Evolutionary conservation across 2,113 vertebrate species (phyloP).

Genomic region (Pelecanus crispus): DNA sequence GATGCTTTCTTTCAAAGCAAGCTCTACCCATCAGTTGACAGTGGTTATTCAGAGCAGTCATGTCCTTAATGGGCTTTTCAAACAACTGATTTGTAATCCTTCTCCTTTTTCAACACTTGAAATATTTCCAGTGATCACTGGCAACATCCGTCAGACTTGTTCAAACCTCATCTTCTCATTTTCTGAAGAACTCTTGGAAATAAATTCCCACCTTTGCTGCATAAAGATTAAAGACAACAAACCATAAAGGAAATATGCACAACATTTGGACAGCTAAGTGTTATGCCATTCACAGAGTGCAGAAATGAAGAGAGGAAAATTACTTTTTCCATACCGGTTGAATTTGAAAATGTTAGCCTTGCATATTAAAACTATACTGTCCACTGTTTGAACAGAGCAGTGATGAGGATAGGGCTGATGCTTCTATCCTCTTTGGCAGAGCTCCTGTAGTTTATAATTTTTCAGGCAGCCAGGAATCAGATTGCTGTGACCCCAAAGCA

Average conservation of each 20-base stretch:
- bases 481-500: neutral
- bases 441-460: neutral
- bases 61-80: neutral
- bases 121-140: neutral
- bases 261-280: neutral
- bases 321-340: neutral
- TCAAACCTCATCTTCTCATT: neutral
- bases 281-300: neutral
- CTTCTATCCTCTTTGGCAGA: neutral
- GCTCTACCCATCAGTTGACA: neutral
- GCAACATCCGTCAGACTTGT: neutral
- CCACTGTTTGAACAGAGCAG: neutral
- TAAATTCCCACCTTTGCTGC: neutral
- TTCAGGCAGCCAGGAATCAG: neutral
- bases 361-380: neutral
- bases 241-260: neutral
- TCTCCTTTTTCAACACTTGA: neutral
- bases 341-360: neutral
- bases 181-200: neutral
- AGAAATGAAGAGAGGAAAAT: neutral
- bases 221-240: neutral
- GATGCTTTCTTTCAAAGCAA: neutral
- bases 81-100: neutral
- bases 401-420: neutral
- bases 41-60: neutral